Evolutionary conservation across 2,888 invertebrate genomes (phyloP), one percentile per base, ranked within the genome.

Genomic region (Ectemnius cavifrons): DNA sequence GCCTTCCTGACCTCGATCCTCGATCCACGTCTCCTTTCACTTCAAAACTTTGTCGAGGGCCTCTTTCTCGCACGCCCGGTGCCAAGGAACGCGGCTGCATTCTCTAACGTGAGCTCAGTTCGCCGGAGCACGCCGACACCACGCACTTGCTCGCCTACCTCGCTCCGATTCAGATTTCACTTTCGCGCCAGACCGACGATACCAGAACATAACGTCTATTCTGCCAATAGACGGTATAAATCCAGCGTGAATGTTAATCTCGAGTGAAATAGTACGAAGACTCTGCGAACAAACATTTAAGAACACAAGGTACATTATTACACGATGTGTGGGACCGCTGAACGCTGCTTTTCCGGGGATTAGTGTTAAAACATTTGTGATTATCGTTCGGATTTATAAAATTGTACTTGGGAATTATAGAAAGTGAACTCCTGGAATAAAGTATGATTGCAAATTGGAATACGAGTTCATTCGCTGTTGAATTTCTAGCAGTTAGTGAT

Each of bases 1-100:
- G 59, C 52, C 68, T 52, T 67, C 67, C 69, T 85, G 86, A 86
- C 90, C 90, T 90, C 89, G 86, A 89, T 90, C 88, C 85, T 82
- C 86, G 79, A 87, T 85, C 83, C 80, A 57, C 73, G 76, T 77
- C 85, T 86, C 91, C 91, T 91, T 91, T 91, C 91, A 91, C 91
- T 90, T 85, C 73, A 86, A 85, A 87, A 88, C 86, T 85, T 86
- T 85, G 85, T 87, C 85, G 83, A 83, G 83, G 84, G 85, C 63
- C 58, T 84, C 85, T 85, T 86, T 85, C 85, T 79, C 78, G 73
- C 75, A 67, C 73, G 63, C 66, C 13, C 57, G 64, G 37, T 63
- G 65, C 57, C 67, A 49, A 72, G 69, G 68, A 72, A 79, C 70
- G 56, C 67, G 69, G 58, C 64, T 69, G 46, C 75, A 66, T 73